A percentile compares a stretch with the other conserved stretches of the same genome.
Conservation (phyloP, 2,888 invertebrate genomes). For the Copidosoma aretas region DNA sequence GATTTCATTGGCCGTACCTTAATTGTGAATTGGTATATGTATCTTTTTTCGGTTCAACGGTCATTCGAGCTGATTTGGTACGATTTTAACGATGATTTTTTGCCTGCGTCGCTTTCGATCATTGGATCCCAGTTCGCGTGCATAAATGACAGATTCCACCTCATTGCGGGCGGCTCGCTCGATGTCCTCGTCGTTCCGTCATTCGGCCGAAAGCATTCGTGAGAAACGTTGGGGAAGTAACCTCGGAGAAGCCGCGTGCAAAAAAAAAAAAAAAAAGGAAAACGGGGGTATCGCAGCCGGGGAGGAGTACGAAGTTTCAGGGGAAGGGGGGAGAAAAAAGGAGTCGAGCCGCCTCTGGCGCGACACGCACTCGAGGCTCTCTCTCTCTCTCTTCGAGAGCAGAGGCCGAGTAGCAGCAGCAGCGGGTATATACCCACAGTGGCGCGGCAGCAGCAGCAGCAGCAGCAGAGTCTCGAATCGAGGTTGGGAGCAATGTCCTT, state of each 20-base stretch:
- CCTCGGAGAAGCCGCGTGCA: neutral
- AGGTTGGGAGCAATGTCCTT: slow-evolving; percentile 42
- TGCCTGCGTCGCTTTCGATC: too few species aligned
- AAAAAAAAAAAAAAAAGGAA: neutral
- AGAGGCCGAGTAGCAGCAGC: neutral
- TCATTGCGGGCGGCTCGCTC: neutral
- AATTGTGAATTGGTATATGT: too few species aligned
- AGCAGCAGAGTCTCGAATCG: slow-evolving; percentile 20
- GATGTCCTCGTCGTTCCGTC: neutral
- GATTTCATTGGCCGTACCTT: too few species aligned
- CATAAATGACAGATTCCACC: too few species aligned
- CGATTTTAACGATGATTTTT: neutral
- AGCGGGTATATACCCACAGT: neutral
- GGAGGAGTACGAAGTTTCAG: too few species aligned
- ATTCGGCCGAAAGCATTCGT: too few species aligned
- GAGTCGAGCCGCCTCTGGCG: neutral
- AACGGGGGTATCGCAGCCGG: neutral
- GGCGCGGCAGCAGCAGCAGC: neutral
- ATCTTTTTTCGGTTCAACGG: too few species aligned
- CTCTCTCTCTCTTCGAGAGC: neutral
- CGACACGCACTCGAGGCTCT: neutral
- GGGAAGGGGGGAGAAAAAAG: neutral
- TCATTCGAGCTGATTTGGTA: neutral
- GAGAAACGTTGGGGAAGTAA: neutral
- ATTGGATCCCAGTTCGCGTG: too few species aligned